Evolutionary conservation across 2,888 invertebrate species (phyloP), one percentile per base, ranked within the genome.

Genomic region (Lissocephala sabroskyi): DNA sequence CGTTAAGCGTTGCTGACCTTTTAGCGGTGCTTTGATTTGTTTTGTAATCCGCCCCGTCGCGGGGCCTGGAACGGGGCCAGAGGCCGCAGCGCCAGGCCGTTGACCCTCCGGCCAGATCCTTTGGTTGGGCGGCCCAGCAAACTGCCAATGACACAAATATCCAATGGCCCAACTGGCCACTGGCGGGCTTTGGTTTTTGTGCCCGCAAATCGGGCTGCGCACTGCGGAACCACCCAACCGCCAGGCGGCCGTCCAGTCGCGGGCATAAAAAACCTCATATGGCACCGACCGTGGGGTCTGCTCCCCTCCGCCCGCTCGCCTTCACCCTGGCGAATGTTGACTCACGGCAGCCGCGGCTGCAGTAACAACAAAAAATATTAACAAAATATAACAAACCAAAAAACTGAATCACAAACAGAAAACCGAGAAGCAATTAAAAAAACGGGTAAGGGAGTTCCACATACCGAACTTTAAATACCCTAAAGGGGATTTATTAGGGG

Each of bases 121-220:
- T 70, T 55, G 18, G 37, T 9, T 19, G 19, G n/a, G 11, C 17
- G 3, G n/a, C 10, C 10, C 6, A n/a, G 19, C 35, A 23, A 19
- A 58, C 54, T 74, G 70, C 41, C 74, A 74, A 59, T 74, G 68
- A 70, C 68, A 73, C 46, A 68, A 63, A 73, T 68, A 63, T 68
- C 73, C 56, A 59, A 59, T 68, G 59, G 56, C 68, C 49, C 42
- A 35, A 16, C 14, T 16, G 10, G 35, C 14, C 16, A 16, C 16
- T 16, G 13, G 14, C 10, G 42, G 48, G 36, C 30, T 45, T 45
- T 17, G 35, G 17, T 10, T 13, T 51, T 49, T 54, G 62, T 54
- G 62, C 42, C 49, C 44, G 45, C 62, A 43, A 56, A 45, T 42
- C 42, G 45, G 36, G 10, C 41, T 26, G 35, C 42, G 32, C 28